Evolutionary conservation across 1,140 invertebrate genomes (phyloP).

Genomic region (Galleria mellonella): DNA sequence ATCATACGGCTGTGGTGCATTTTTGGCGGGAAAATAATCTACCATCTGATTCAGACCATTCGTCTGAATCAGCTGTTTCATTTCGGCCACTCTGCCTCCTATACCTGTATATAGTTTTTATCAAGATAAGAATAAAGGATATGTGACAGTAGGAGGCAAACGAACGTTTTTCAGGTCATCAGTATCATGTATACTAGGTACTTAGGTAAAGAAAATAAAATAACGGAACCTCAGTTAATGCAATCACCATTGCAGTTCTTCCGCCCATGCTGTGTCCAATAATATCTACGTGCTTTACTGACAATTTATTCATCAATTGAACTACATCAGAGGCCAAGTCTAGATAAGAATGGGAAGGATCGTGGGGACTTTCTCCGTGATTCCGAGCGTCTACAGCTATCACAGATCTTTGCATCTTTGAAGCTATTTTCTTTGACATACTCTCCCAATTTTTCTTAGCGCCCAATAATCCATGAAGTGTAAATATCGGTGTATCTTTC

Average conservation of each 20-base stretch:
- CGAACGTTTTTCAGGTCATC: no score
- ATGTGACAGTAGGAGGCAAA: no score
- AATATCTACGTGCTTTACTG: constrained; percentile 79
- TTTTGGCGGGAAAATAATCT: no score
- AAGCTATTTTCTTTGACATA: constrained; percentile 33
- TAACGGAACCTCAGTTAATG: constrained; percentile 77
- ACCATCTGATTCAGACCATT: no score
- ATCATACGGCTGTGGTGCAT: no score
- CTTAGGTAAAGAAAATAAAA: not conserved
- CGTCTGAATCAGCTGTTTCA: no score
- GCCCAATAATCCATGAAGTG: constrained; percentile 92
- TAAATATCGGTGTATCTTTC: constrained; percentile 78
- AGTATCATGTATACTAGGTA: no score
- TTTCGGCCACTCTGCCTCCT: no score
- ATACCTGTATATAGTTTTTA: no score
- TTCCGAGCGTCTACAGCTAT: constrained; percentile 90
- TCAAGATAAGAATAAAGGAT: no score
- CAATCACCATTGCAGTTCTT: constrained; percentile 86
- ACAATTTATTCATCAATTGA: constrained; percentile 77
- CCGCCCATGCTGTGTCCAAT: constrained; percentile 96
- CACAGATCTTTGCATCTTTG: constrained; percentile 22
- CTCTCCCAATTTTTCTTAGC: constrained; percentile 87
- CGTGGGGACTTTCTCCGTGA: constrained; percentile 93
- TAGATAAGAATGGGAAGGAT: constrained; percentile 79
- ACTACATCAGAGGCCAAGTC: constrained; percentile 84